Evolutionary conservation across 1,140 invertebrate species (phyloP).

Genomic region (Aethina tumida): DNA sequence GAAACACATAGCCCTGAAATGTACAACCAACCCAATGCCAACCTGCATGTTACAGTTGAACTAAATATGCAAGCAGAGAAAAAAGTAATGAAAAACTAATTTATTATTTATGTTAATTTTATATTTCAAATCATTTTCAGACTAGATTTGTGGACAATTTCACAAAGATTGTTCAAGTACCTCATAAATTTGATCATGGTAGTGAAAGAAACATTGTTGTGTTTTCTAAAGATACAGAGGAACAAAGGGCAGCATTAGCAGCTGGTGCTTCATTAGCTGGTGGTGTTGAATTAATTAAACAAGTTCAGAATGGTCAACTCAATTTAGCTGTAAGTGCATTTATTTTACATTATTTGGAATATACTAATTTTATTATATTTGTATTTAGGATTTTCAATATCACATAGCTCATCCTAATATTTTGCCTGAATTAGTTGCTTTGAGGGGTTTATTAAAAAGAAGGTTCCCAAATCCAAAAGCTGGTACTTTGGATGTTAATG

Average conservation of each 20-base stretch:
- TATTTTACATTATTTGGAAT: not conserved
- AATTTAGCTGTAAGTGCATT: not conserved
- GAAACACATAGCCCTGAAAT: slow-evolving; percentile 70
- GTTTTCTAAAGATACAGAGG: slow-evolving; percentile 54
- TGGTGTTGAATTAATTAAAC: slow-evolving; percentile 59
- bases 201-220: slow-evolving; percentile 54
- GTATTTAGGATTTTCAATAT: slow-evolving; percentile 59
- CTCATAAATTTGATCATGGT: slow-evolving; percentile 53
- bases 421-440: slow-evolving; percentile 57
- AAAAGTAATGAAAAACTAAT: slow-evolving; percentile 27
- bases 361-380: slow-evolving; percentile 30
- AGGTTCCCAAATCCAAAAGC: slow-evolving; percentile 58
- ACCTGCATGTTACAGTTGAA: slow-evolving; percentile 55
- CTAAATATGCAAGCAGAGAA: slow-evolving; percentile 59
- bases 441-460: slow-evolving; percentile 64
- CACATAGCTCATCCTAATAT: slow-evolving; percentile 68
- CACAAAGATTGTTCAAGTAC: slow-evolving; percentile 46
- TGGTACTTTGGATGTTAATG: slow-evolving; percentile 57
- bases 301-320: slow-evolving; percentile 56
- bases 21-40: slow-evolving; percentile 56
- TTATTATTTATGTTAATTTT: slow-evolving; percentile 8
- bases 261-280: slow-evolving; percentile 62
- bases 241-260: slow-evolving; percentile 44
- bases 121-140: too few species aligned
- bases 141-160: slow-evolving; percentile 56